These are phyloP conservation scores for Chondrilla cf. caribensis DNA, from an alignment of 37 sponge, comb jelly and placozoan species.

Conservation along the genomic window DNA sequence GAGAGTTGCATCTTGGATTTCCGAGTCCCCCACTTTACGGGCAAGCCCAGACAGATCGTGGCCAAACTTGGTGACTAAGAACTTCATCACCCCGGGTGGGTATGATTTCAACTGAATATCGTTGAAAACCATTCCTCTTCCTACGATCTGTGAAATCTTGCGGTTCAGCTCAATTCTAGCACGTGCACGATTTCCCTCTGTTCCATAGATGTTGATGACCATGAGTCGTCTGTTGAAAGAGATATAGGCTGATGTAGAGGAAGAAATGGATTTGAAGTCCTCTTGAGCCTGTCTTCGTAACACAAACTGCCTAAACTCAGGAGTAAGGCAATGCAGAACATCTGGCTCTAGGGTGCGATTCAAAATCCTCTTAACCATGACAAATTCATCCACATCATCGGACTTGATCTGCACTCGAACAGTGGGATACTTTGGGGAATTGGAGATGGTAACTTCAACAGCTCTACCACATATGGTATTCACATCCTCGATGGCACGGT, in stretches of 20 bases:
- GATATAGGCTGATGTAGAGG: constrained; percentile 18
- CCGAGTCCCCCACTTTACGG: background rate
- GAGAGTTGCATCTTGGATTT: constrained; percentile 24
- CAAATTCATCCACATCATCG: constrained; percentile 38
- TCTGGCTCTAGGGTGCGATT: constrained; percentile 26
- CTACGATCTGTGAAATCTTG: background rate
- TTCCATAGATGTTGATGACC: constrained; percentile 52
- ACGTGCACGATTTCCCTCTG: background rate
- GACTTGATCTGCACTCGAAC: constrained; percentile 13
- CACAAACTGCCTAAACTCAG: constrained; percentile 20
- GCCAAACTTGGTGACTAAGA: constrained; percentile 47
- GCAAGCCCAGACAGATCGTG: constrained; percentile 9
- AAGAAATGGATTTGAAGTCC: constrained; percentile 14
- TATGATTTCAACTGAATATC: constrained; percentile 32
- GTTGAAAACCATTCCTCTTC: background rate
- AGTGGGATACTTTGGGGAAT: background rate
- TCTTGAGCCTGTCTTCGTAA: background rate
- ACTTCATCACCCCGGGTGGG: constrained; percentile 66
- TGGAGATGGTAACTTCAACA: no score
- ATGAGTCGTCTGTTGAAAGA: background rate
- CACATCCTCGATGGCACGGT: background rate
- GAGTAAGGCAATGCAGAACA: constrained; percentile 9
- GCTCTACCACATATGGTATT: background rate
- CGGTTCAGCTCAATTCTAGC: constrained; percentile 26
- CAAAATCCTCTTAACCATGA: constrained; percentile 12